A percentile compares a stretch with the other conserved stretches of the same genome.
Conservation (phyloP, 53 echinoderm and acorn worm species). For the Mesocentrotus franciscanus region DNA sequence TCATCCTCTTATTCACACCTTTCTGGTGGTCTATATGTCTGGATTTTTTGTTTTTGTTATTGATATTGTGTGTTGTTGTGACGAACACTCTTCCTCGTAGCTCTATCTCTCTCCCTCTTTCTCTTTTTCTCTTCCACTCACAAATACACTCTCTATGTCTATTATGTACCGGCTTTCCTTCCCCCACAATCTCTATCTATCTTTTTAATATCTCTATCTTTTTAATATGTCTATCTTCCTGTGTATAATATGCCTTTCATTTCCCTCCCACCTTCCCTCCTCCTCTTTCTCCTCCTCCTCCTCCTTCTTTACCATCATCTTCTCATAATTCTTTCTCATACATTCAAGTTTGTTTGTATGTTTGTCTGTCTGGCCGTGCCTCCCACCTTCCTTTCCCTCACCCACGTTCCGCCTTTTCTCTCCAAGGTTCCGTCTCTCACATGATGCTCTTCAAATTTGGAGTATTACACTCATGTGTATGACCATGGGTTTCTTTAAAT, state of each 20-base stretch:
- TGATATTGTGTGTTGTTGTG: too few species aligned
- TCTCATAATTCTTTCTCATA: background rate
- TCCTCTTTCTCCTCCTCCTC: background rate
- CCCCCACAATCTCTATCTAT: too few species aligned
- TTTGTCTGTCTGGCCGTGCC: background rate
- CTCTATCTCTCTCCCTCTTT: background rate
- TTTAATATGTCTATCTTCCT: too few species aligned
- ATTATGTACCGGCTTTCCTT: too few species aligned
- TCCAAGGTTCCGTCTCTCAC: background rate
- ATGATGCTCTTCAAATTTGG: conserved; percentile 9
- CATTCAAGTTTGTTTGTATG: background rate
- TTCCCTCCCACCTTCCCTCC: background rate
- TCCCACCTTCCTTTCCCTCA: background rate
- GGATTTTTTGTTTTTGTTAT: too few species aligned
- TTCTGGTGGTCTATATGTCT: too few species aligned
- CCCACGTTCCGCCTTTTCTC: background rate
- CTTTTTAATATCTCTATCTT: too few species aligned
- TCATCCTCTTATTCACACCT: too few species aligned
- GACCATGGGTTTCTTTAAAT: background rate
- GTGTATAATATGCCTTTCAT: too few species aligned
- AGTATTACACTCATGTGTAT: conserved; percentile 29
- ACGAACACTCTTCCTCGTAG: too few species aligned
- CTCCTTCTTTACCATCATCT: background rate
- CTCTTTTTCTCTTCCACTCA: background rate
- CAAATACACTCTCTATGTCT: too few species aligned